A percentile compares a stretch with the other conserved stretches of the same genome.
Evolutionary conservation across 2,888 invertebrate species (phyloP).

Genomic region (Margaritifera margaritifera): DNA sequence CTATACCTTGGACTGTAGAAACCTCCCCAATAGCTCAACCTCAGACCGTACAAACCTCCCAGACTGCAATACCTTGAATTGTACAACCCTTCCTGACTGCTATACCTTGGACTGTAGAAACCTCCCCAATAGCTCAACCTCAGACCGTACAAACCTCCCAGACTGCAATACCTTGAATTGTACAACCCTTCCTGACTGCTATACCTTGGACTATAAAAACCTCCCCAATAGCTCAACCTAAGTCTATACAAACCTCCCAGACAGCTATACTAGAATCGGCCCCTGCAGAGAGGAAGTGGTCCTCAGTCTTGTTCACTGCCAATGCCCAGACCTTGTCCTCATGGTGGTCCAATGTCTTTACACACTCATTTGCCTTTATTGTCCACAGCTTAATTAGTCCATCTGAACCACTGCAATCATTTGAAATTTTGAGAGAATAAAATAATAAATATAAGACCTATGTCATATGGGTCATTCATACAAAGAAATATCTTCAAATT

Average conservation of each 20-base stretch:
- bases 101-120: no score
- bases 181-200: no score
- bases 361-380: constrained; percentile 89
- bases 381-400: constrained; percentile 95
- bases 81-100: no score
- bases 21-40: no score
- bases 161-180: no score
- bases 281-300: constrained; percentile 85
- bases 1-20: no score
- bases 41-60: no score
- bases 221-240: constrained; percentile 84
- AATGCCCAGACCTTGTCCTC: constrained; percentile 80
- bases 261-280: constrained; percentile 89
- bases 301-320: constrained; percentile 79
- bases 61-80: no score
- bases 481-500: constrained; percentile 25
- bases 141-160: no score
- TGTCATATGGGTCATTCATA: no score
- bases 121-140: no score
- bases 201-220: constrained; percentile 45
- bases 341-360: constrained; percentile 90
- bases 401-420: constrained; percentile 82
- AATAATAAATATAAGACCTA: background rate
- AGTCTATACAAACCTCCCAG: constrained; percentile 78
- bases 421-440: background rate